phyloP scores from a whole-genome alignment of 2,797 vertebrate species.

The Epinephelus coioides region DNA sequence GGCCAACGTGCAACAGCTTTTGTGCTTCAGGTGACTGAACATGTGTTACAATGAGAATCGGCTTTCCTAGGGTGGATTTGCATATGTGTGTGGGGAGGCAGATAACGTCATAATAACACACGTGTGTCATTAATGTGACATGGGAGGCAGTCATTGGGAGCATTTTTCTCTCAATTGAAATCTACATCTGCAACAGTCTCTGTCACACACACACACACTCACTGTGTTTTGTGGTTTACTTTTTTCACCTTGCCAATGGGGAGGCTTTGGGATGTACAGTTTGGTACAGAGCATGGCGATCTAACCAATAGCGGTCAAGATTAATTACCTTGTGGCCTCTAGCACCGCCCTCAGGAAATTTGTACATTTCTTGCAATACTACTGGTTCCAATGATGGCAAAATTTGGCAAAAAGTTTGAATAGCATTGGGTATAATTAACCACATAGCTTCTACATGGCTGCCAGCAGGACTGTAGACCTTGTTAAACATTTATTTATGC shows the following conservation, averaged over 20 bases:
- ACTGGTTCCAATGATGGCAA: neutral
- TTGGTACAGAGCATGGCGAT: neutral
- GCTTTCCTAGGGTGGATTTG: conserved; percentile 45
- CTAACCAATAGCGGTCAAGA: neutral
- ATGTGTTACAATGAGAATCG: conserved; percentile 43
- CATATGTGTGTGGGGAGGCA: conserved; percentile 14
- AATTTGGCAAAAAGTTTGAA: conserved; percentile 13
- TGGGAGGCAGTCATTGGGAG: conserved; percentile 15
- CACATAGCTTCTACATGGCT: neutral
- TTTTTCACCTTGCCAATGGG: neutral
- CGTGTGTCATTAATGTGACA: conserved; percentile 42
- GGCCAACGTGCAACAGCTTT: conserved; percentile 51
- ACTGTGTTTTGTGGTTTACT: neutral
- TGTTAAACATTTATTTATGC: conserved; percentile 56
- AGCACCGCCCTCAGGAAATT: neutral
- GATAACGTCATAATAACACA: conserved; percentile 31
- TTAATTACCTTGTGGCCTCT: neutral
- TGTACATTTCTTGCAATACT: neutral
- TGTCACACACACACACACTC: neutral
- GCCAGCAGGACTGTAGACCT: conserved; percentile 32
- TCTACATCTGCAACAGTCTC: neutral
- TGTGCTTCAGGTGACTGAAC: conserved; percentile 59
- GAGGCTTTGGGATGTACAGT: neutral
- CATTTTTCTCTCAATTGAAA: conserved; percentile 29
- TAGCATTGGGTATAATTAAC: conserved; percentile 42